Base-by-base conservation (phyloP, 2,797 vertebrate genomes). In the Sebastes baramenuke region DNA sequence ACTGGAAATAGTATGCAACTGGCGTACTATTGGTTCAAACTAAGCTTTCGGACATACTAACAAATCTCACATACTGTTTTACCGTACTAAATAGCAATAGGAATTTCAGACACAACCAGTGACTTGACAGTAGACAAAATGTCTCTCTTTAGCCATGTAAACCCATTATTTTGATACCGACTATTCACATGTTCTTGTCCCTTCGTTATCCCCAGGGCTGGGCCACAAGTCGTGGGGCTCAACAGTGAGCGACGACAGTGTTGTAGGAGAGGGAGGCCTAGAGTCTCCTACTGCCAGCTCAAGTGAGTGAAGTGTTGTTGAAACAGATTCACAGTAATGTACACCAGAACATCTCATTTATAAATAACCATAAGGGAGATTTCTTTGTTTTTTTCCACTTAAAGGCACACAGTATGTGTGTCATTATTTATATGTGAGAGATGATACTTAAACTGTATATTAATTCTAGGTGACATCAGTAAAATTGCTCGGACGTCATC, bases 181-280 rank as follows among this genome's bases (percentile, higher is more conserved):
- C 11, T 16, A 4, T 61, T n/a, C 8, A n/a, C 22, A 32, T 77
- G 13, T 3, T 16, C 49, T 75, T 56, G 8, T 70, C 16, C 12
- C 5, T 27, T 38, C 24, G 8, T 66, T n/a, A 14, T 58, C 67
- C 72, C 64, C 90, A 99, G 98, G 95, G n/a, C 96, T 94, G 34
- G 96, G 96, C 67, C 97, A 99, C 87, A 99, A 99, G 84, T 99
- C 97, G 0, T 98, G 98, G 98, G 97, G 98, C 1, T 96, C 94
- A 2, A 93, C 97, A 1, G 71, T 96, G 2, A 91, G 95, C 0
- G 98, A 99, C 6, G 97, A 97, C 60, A 95, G 95, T 18, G 89
- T 96, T 0, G 94, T 83, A 12, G 95, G 90, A 62, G 95, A 95
- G 2, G 85, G 92, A 70, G 86, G 84, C 56, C 87, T 96, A 66